Conservation (phyloP, 2,797 vertebrate genomes). For the Pangasius sanitwongsei region DNA sequence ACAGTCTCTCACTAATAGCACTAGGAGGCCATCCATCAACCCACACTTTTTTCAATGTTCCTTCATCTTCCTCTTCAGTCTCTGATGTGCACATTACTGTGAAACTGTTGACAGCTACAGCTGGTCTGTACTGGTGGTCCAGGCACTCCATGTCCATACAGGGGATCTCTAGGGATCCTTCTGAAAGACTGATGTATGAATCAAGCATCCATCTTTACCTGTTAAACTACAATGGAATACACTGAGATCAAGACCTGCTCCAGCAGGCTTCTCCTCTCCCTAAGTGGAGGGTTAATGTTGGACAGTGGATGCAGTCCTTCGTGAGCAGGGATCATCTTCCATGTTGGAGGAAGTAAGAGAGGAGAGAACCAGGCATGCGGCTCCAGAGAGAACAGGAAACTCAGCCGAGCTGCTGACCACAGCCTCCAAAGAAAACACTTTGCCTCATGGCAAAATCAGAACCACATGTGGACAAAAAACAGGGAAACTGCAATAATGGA, state of each 20-base stretch:
- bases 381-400: constrained; percentile 62
- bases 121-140: constrained; percentile 29
- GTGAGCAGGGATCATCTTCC: constrained; percentile 50
- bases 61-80: neutral
- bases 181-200: neutral
- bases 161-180: neutral
- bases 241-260: neutral
- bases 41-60: neutral
- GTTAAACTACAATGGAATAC: neutral
- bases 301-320: constrained; percentile 41
- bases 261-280: neutral
- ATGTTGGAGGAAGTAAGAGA: constrained; percentile 61
- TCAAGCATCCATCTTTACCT: constrained; percentile 15
- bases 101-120: constrained; percentile 9
- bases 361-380: constrained; percentile 42
- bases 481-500: constrained; percentile 62
- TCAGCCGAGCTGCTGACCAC: constrained; percentile 49
- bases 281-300: constrained; percentile 52
- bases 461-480: constrained; percentile 68
- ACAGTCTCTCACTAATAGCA: neutral
- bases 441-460: constrained; percentile 74
- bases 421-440: constrained; percentile 72
- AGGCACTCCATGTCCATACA: neutral
- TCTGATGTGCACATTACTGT: neutral
- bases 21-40: constrained; percentile 6